Base-by-base conservation (phyloP, 1,140 invertebrate species). In the Cheumatopsyche charites region DNA sequence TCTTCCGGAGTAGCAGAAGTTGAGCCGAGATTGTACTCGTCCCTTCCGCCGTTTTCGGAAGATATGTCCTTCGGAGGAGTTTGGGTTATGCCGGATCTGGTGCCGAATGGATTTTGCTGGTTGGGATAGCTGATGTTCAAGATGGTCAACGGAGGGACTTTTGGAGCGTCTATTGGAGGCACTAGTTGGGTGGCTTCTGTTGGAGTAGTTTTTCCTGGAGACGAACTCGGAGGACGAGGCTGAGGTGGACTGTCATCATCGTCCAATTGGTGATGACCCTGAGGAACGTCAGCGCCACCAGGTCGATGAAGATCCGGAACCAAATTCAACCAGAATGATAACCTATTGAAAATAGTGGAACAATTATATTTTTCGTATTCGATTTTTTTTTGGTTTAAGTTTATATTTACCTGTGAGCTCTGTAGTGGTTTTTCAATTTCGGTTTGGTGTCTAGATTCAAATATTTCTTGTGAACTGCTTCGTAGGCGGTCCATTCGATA, bases 251-350 rank as follows among this genome's bases (percentile, higher is more conserved):
- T 81, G 29, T 90, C 88, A 58, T 92, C 91, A 72, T 94, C 89
- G 36, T 92, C 89, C 0, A 98, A 85, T 69, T 94, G 89, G 83
- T 97, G 95, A 82, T 96, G 94, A 0, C 92, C 90, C 43, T 88
- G 87, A 6, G 92, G 93, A 17, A 94, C 92, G 78, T 94, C 93
- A 73, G 93, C 92, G 13, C 91, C 88, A 0, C 93, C 93, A 0
- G 93, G 93, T 78, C 91, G 89, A 78, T 98, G 96, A n/a, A 99
- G 87, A 80, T 97, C 95, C 2, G 97, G 97, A 45, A 99, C 94
- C 17, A 98, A 85, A 78, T 97, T 94, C 29, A 96, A 81, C 97
- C 97, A 99, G 81, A 98, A 96, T 0, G 95, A 97, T n/a, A 98
- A 85, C 63, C 94, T 90, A 80, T 85, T 67, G 49, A 79, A 72